These are phyloP conservation scores for Dermolepida albohirtum DNA, from an alignment of 2,888 invertebrate genomes.

Conservation along the genomic window DNA sequence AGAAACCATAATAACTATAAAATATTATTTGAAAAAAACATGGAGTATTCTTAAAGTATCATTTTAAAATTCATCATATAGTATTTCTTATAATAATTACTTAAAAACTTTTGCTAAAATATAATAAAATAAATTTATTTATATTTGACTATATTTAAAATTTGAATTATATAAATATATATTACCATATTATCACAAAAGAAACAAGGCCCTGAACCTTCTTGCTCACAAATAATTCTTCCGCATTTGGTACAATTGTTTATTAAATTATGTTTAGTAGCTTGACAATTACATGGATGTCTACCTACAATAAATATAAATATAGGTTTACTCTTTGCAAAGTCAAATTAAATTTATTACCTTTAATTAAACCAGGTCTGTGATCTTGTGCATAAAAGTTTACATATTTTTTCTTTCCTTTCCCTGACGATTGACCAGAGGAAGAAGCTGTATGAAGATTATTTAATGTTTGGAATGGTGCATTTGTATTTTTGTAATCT, in stretches of 20 bases:
- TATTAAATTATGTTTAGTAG: slow-evolving; percentile 87
- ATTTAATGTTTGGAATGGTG: slow-evolving; percentile 43
- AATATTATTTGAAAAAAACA: no score
- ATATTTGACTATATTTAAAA: no score
- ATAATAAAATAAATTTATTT: no score
- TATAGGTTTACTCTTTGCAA: slow-evolving; percentile 35
- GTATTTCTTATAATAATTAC: no score
- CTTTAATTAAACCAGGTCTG: slow-evolving; percentile 57
- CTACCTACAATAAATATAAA: slow-evolving; percentile 74
- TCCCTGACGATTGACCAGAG: slow-evolving; percentile 51
- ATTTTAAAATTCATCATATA: no score
- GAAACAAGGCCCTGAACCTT: slow-evolving; percentile 96
- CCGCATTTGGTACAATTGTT: slow-evolving; percentile 96
- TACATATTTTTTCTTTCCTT: slow-evolving; percentile 79
- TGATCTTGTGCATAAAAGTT: slow-evolving; percentile 82
- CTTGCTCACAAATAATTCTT: slow-evolving; percentile 93
- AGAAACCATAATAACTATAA: no score
- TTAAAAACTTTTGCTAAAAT: no score
- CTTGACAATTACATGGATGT: slow-evolving; percentile 92
- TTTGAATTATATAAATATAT: not conserved
- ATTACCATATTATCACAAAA: slow-evolving; percentile 88
- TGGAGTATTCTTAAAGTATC: no score
- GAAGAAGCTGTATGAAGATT: slow-evolving; percentile 45
- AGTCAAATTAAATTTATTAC: slow-evolving; percentile 51
- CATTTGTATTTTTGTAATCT: slow-evolving; percentile 34